Percentiles rank a stretch among this genome's conserved stretches.
Conservation (phyloP, 1,140 invertebrate genomes). For the Drosophila repleta region DNA sequence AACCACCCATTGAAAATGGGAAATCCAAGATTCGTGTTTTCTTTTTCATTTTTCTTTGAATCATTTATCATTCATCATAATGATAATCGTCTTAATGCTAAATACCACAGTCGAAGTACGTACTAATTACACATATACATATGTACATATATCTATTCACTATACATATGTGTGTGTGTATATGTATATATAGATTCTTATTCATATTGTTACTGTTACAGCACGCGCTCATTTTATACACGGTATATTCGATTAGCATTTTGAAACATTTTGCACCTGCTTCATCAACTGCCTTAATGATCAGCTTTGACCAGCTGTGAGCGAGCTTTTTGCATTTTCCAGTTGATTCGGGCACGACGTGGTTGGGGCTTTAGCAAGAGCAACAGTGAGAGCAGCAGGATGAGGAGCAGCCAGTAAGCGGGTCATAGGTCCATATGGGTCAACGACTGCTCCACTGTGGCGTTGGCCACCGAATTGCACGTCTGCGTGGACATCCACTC, state of each 20-base stretch:
- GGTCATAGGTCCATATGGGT: constrained; percentile 78
- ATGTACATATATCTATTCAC: constrained; percentile 36
- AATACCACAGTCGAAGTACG: constrained; percentile 84
- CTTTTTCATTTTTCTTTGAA: constrained; percentile 8
- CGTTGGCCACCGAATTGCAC: constrained; percentile 65
- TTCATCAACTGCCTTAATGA: constrained; percentile 3
- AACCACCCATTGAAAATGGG: no score
- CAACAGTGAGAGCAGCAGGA: constrained; percentile 58
- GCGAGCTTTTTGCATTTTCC: constrained; percentile 20
- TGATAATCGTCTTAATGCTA: constrained; percentile 76
- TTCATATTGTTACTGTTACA: constrained; percentile 74
- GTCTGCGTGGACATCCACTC: constrained; percentile 85
- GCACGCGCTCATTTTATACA: constrained; percentile 72
- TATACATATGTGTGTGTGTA: constrained; percentile 30
- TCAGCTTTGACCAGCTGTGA: background rate
- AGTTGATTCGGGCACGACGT: constrained; percentile 12
- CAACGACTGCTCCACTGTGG: constrained; percentile 51
- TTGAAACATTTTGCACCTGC: constrained; percentile 28
- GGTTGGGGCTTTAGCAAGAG: constrained; percentile 41
- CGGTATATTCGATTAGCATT: constrained; percentile 71
- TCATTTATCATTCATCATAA: constrained; percentile 23
- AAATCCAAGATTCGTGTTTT: no score
- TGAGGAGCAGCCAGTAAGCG: constrained; percentile 67
- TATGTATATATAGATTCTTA: constrained; percentile 47
- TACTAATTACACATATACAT: constrained; percentile 57